Conservation (phyloP, 2,888 invertebrate species). For the Opisthograptis luteolata region DNA sequence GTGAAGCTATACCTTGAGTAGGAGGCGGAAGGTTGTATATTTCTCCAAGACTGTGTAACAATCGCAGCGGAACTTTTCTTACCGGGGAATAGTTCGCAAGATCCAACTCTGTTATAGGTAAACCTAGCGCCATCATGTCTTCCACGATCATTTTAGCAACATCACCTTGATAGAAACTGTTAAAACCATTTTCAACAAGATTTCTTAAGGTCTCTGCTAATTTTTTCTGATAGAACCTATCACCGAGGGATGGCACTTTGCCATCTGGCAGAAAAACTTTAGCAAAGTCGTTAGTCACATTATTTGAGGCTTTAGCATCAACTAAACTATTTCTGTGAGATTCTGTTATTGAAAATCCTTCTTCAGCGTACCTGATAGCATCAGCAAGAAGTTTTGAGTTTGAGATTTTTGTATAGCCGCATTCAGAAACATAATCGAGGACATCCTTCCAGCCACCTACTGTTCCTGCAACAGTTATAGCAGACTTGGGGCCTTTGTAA, state of each 20-base stretch:
- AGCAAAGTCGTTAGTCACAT: slow-evolving; percentile 45
- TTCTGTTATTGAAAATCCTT: slow-evolving; percentile 63
- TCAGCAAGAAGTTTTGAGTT: slow-evolving; percentile 60
- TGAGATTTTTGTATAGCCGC: slow-evolving; percentile 63
- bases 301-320: slow-evolving; percentile 7
- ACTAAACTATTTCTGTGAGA: slow-evolving; percentile 43
- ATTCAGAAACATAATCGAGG: slow-evolving; percentile 66
- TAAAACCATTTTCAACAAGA: slow-evolving; percentile 61
- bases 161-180: slow-evolving; percentile 69
- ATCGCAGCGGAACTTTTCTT: slow-evolving; percentile 61
- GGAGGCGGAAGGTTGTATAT: slow-evolving; percentile 72
- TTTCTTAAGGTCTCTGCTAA: slow-evolving; percentile 62
- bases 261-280: slow-evolving; percentile 56
- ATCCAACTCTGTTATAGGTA: slow-evolving; percentile 69
- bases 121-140: slow-evolving; percentile 61
- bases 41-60: slow-evolving; percentile 62
- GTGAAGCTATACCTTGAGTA: slow-evolving; percentile 72
- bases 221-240: slow-evolving; percentile 60
- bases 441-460: slow-evolving; percentile 76
- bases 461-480: slow-evolving; percentile 71
- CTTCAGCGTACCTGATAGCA: slow-evolving; percentile 69
- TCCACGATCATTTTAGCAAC: slow-evolving; percentile 63
- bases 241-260: slow-evolving; percentile 54
- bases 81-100: slow-evolving; percentile 61
- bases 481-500: slow-evolving; percentile 62